Base-by-base conservation (phyloP, 2,113 vertebrate species). In the Sigmodon hispidus region DNA sequence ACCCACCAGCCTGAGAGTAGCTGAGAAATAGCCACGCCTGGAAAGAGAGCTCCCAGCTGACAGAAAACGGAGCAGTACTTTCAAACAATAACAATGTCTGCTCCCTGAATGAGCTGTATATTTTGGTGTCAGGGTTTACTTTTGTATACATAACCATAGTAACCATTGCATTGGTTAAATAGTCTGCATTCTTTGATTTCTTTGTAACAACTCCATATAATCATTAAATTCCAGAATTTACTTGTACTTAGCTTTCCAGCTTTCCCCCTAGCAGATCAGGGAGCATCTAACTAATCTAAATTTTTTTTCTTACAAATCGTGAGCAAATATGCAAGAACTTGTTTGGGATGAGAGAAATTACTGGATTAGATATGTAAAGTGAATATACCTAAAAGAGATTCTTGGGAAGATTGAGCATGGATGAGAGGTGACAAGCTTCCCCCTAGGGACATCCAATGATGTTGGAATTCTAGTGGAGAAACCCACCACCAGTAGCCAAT, bases 391-490 rank as follows among this genome's bases (percentile, higher is more conserved):
- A 80, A 59, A 75, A 70, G 9, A 59, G 57, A 52, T 57, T 94
- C 85, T 87, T 87, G 43, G 45, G 5, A 88, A 91, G 80, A 88
- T 45, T 48, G 79, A 52, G 80, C 93, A 80, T 26, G 65, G 34
- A 96, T 50, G 67, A 69, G 40, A 36, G 26, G 31, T 75, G 7
- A n/a, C 1, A 40, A 57, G 7, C 55, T 7, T 95, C 11, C 43
- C 61, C 24, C 67, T 91, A 3, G n/a, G 69, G 45, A 77, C 29
- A 75, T 6, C 22, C 7, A 84, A 24, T 43, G 13, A 17, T 52
- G 48, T 43, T 45, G 94, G 79, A 90, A 26, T 73, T 86, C 43
- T 55, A 67, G 34, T 83, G 95, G 52, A 61, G 96, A 97, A 72
- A 94, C 26, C 12, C 34, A 85, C 52, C 48, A 31, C 89, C 94